These are phyloP conservation scores for Zygogramma bicolorata DNA, from an alignment of 2,888 invertebrate species.

Conservation along the genomic window DNA sequence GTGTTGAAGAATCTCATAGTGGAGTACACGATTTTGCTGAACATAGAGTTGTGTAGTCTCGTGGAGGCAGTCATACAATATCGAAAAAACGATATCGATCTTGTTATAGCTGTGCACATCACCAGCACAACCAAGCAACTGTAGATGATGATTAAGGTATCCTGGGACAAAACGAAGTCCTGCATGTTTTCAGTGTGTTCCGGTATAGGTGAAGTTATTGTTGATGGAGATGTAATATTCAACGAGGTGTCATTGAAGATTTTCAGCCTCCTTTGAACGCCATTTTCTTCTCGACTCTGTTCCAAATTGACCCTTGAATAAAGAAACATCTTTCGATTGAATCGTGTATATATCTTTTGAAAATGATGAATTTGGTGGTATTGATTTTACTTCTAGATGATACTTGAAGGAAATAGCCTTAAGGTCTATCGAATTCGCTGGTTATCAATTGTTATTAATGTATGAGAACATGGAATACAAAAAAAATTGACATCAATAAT, in stretches of 20 bases:
- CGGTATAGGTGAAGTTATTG: not conserved
- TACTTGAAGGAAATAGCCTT: too few relatives aligned
- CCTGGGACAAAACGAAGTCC: constrained; percentile 11
- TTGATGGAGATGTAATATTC: not conserved
- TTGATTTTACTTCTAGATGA: too few relatives aligned
- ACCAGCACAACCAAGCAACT: constrained; percentile 52
- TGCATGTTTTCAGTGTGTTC: not conserved
- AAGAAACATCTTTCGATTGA: not conserved
- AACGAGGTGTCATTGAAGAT: not conserved
- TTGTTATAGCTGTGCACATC: constrained; percentile 63
- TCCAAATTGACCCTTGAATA: constrained; percentile 48
- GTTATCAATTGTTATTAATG: too few relatives aligned
- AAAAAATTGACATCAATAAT: too few relatives aligned
- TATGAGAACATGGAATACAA: too few relatives aligned
- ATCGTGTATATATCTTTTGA: too few relatives aligned
- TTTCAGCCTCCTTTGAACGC: constrained; percentile 56
- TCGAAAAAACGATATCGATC: constrained; percentile 68
- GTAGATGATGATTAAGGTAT: constrained; percentile 63
- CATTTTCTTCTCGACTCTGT: constrained; percentile 70
- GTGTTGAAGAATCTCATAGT: constrained; percentile 76
- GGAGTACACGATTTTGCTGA: constrained; percentile 70
- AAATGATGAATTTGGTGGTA: too few relatives aligned
- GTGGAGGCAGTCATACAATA: constrained; percentile 69
- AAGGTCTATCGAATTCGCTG: too few relatives aligned
- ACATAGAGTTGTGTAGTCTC: constrained; percentile 69